These are phyloP conservation scores for Cheirogaleus major DNA, from an alignment of 2,797 vertebrate genomes.

Conservation along the genomic window DNA sequence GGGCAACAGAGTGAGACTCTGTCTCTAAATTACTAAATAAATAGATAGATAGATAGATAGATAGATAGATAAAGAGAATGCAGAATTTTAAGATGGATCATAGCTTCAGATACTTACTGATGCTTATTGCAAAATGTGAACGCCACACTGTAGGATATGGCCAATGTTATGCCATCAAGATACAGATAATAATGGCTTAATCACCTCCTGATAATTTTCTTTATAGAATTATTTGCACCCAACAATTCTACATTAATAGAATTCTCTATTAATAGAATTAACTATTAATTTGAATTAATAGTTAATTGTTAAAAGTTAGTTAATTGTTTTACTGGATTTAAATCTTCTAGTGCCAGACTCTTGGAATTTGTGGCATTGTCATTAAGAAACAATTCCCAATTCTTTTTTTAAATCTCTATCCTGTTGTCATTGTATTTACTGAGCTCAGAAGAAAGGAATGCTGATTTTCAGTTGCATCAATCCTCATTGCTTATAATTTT, in stretches of 20 bases:
- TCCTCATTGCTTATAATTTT: conserved; percentile 78
- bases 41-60: too few species aligned
- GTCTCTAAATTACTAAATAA: too few species aligned
- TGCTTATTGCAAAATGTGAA: neutral
- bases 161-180: neutral
- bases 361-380: neutral
- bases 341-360: neutral
- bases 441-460: conserved; percentile 85
- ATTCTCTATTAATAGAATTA: neutral
- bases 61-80: neutral
- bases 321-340: neutral
- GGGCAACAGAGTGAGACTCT: too few species aligned
- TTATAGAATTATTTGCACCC: neutral
- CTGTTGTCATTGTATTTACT: neutral
- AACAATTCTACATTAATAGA: neutral
- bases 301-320: neutral
- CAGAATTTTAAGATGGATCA: neutral
- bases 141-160: neutral
- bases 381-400: neutral
- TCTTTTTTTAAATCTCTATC: neutral
- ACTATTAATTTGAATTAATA: neutral
- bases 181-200: neutral
- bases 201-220: neutral
- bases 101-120: neutral
- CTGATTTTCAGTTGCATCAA: conserved; percentile 65